A percentile compares a stretch with the other conserved stretches of the same genome.
phyloP scores from a whole-genome alignment of 2,888 invertebrate genomes.

The Himalopsyche kuldschensis region DNA sequence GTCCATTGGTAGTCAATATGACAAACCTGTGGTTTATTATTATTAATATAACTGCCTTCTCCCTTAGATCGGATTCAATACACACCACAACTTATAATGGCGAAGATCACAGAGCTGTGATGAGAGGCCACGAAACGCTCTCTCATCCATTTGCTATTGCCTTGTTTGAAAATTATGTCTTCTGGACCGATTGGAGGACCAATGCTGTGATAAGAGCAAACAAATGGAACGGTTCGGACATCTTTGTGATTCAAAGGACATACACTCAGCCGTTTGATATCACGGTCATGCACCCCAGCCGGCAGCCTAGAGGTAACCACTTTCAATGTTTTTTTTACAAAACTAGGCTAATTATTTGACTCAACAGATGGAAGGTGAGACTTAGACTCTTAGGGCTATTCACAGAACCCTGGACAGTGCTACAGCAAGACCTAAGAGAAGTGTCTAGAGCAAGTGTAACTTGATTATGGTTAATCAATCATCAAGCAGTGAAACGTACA shows the following conservation, averaged over 20 bases:
- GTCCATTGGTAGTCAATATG: background rate
- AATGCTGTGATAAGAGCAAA: constrained; percentile 84
- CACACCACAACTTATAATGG: constrained; percentile 85
- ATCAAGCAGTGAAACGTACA: too few relatives aligned
- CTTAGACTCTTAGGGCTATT: too few relatives aligned
- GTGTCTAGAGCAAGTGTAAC: too few relatives aligned
- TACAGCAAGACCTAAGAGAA: too few relatives aligned
- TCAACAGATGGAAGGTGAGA: too few relatives aligned
- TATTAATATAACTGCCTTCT: background rate
- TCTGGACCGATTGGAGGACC: constrained; percentile 94
- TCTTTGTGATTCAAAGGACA: constrained; percentile 77
- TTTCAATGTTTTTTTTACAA: background rate
- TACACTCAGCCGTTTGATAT: constrained; percentile 90
- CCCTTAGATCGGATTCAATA: constrained; percentile 77
- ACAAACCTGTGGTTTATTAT: constrained; percentile 1
- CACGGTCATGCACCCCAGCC: constrained; percentile 76
- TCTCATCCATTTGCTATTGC: constrained; percentile 90
- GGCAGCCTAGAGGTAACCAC: constrained; percentile 63
- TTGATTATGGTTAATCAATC: too few relatives aligned
- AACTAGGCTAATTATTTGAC: background rate
- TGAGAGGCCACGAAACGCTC: constrained; percentile 73
- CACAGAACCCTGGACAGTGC: too few relatives aligned
- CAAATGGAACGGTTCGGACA: constrained; percentile 83
- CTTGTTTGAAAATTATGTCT: constrained; percentile 82
- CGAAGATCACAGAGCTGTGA: constrained; percentile 66